phyloP scores from a whole-genome alignment of 37 sponge, comb jelly and placozoan genomes.

The Cliona cf. orientalis region DNA sequence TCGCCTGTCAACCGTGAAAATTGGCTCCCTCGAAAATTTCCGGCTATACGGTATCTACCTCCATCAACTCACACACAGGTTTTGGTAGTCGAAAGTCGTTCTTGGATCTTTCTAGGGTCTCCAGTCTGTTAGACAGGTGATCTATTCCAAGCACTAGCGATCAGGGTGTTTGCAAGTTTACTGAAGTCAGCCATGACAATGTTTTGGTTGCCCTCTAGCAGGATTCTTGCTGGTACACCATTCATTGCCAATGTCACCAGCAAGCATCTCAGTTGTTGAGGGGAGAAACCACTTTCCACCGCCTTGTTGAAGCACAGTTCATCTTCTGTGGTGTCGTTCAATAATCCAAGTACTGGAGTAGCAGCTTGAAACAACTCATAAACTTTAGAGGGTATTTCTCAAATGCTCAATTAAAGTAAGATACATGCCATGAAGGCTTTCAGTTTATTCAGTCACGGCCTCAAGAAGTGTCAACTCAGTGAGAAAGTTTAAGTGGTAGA shows the following conservation, averaged over 20 bases:
- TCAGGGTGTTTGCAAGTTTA: neutral
- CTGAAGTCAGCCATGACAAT: conserved; percentile 5
- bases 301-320: conserved; percentile 28
- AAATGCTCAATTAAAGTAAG: too few relatives aligned
- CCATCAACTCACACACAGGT: neutral
- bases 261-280: conserved; percentile 8
- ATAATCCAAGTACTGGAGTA: conserved; percentile 12
- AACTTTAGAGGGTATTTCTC: too few relatives aligned
- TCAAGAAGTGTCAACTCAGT: too few relatives aligned
- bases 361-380: conserved; percentile 13
- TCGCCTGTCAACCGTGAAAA: too few relatives aligned
- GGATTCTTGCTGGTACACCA: conserved; percentile 4
- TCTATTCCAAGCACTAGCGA: neutral
- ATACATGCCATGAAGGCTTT: too few relatives aligned
- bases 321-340: conserved; percentile 15
- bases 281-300: conserved; percentile 13
- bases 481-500: too few relatives aligned
- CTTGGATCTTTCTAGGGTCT: neutral
- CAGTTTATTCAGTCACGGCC: too few relatives aligned
- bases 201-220: conserved; percentile 1
- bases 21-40: too few relatives aligned
- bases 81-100: conserved; percentile 9
- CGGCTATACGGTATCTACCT: too few relatives aligned
- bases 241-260: conserved; percentile 18
- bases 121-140: conserved; percentile 12